Evolutionary conservation across 2,797 vertebrate species (phyloP).

Genomic region (Smutsia temminckii): DNA sequence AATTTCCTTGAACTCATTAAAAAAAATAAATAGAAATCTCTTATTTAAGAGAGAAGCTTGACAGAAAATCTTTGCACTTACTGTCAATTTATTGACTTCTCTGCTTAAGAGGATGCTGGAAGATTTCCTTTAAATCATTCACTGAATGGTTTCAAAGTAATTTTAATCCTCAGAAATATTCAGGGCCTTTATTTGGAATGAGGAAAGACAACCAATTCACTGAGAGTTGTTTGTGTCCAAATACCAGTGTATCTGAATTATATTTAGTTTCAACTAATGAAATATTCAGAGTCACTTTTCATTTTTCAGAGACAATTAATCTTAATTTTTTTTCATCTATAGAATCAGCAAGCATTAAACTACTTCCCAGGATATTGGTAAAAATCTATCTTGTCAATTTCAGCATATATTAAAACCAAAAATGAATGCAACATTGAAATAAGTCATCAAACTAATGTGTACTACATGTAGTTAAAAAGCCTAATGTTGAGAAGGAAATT

Average conservation of each 20-base stretch:
- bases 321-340: conserved; percentile 43
- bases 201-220: neutral
- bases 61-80: neutral
- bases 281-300: conserved; percentile 34
- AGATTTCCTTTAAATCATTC: conserved; percentile 33
- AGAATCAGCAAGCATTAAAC: conserved; percentile 23
- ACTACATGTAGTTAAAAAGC: conserved; percentile 44
- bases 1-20: neutral
- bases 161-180: conserved; percentile 34
- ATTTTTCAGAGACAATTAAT: conserved; percentile 42
- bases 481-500: neutral
- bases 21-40: neutral
- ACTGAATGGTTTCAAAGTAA: neutral
- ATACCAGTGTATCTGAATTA: conserved; percentile 28
- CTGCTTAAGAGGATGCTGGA: neutral
- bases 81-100: neutral
- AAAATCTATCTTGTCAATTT: conserved; percentile 12
- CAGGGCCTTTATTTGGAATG: neutral
- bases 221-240: conserved; percentile 37
- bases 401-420: conserved; percentile 5
- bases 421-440: conserved; percentile 40
- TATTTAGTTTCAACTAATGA: conserved; percentile 43
- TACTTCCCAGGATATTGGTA: conserved; percentile 7
- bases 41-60: neutral
- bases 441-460: conserved; percentile 42